phyloP scores from a whole-genome alignment of 1,140 invertebrate genomes.

The Bilobella aurantiaca region DNA sequence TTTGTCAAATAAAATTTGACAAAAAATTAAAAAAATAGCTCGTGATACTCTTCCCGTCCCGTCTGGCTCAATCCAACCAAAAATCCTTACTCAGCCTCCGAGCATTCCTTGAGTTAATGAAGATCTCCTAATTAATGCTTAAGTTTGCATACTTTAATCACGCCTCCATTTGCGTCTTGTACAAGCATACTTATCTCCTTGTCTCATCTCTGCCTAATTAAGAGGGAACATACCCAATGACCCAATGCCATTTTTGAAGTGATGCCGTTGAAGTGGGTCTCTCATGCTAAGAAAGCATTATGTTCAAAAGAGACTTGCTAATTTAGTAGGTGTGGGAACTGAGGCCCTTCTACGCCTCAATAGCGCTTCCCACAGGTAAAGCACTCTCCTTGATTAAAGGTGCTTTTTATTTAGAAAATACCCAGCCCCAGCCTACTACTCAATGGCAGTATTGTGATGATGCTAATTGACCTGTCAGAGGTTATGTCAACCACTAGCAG shows the following conservation, averaged over 20 bases:
- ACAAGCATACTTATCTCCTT: too few species aligned
- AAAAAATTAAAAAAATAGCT: too few species aligned
- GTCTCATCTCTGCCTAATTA: too few species aligned
- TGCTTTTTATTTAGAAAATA: background rate
- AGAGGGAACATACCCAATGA: background rate
- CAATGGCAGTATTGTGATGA: background rate
- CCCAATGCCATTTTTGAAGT: background rate
- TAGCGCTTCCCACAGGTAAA: too few species aligned
- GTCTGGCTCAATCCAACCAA: too few species aligned
- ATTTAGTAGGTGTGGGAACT: conserved; percentile 3
- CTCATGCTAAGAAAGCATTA: background rate
- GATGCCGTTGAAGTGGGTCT: background rate
- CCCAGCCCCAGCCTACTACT: background rate
- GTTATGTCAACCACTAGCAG: background rate
- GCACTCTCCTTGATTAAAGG: too few species aligned
- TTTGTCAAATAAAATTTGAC: too few species aligned
- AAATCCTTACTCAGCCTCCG: too few species aligned
- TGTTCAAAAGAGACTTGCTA: background rate
- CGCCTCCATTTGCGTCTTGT: background rate
- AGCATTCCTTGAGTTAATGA: too few species aligned
- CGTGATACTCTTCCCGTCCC: too few species aligned
- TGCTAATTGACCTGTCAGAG: background rate
- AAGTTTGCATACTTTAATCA: background rate
- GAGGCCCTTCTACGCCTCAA: background rate
- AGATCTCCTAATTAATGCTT: background rate